A percentile compares a stretch with the other conserved stretches of the same genome.
Conservation (phyloP, 1,140 invertebrate species). For the Brachystomella parvula region DNA sequence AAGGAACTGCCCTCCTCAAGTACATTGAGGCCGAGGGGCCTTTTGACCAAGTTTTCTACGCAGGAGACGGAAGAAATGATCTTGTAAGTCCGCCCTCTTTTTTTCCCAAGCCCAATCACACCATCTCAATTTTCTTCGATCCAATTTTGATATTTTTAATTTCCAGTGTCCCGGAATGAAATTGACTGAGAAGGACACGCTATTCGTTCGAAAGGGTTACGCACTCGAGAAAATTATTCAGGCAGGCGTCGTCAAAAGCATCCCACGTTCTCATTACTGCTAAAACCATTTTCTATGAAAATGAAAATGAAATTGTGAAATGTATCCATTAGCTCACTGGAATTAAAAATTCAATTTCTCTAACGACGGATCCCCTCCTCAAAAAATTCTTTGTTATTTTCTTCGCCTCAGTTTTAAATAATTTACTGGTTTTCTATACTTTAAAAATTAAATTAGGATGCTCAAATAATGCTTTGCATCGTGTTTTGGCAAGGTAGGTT, state of each 20-base stretch:
- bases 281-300: slow-evolving; percentile 23
- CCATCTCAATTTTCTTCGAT: not conserved
- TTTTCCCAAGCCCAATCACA: not conserved
- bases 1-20: slow-evolving; percentile 26
- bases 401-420: no score
- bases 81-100: slow-evolving; percentile 13
- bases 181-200: slow-evolving; percentile 23
- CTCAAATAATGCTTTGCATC: no score
- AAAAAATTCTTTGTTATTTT: no score
- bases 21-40: slow-evolving; percentile 31
- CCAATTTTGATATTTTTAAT: not conserved
- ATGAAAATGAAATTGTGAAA: slow-evolving; percentile 21
- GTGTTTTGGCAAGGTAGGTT: slow-evolving; percentile 3
- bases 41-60: slow-evolving; percentile 29
- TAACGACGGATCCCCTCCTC: no score
- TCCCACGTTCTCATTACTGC: slow-evolving; percentile 20
- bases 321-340: no score
- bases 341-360: no score
- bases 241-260: slow-evolving; percentile 16
- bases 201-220: slow-evolving; percentile 32
- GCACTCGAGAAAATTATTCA: slow-evolving; percentile 27
- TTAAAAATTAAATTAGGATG: no score
- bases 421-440: no score
- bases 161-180: slow-evolving; percentile 22
- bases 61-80: slow-evolving; percentile 36